phyloP scores from a whole-genome alignment of 2,797 vertebrate species.

The Iguana delicatissima region DNA sequence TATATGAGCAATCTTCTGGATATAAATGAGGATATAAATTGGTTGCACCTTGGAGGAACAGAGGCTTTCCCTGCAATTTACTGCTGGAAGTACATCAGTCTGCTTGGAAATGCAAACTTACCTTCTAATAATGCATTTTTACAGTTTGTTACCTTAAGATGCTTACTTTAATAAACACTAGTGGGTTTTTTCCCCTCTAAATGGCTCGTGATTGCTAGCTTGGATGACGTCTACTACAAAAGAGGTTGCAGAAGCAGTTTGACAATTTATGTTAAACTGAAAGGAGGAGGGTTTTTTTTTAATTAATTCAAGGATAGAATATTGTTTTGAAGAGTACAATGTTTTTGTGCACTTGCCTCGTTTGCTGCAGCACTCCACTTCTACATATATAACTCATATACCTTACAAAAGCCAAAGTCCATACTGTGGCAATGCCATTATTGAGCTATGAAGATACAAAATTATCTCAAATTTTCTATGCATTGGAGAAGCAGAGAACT shows the following conservation, averaged over 20 bases:
- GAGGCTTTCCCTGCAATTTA: not conserved
- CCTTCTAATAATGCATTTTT: not conserved
- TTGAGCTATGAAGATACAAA: no score
- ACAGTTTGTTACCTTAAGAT: not conserved
- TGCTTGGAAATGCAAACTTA: not conserved
- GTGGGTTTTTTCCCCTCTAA: not conserved
- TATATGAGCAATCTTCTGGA: fast-evolving
- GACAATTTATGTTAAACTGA: not conserved
- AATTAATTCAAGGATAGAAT: no score
- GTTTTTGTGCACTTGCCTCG: not conserved
- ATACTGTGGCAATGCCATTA: no score
- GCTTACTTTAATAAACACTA: not conserved
- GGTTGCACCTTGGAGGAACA: not conserved
- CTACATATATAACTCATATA: not conserved
- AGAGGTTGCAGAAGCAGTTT: not conserved
- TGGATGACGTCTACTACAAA: not conserved
- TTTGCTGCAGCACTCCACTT: no score
- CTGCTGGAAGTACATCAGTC: not conserved
- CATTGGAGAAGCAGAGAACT: not conserved
- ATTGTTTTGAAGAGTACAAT: not conserved
- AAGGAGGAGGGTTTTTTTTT: not conserved
- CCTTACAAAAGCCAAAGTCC: not conserved
- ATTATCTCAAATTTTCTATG: no score
- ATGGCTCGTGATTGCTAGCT: not conserved
- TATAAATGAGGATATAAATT: not conserved